Conservation (phyloP, 2,797 vertebrate species). For the Hippoglossus hippoglossus region DNA sequence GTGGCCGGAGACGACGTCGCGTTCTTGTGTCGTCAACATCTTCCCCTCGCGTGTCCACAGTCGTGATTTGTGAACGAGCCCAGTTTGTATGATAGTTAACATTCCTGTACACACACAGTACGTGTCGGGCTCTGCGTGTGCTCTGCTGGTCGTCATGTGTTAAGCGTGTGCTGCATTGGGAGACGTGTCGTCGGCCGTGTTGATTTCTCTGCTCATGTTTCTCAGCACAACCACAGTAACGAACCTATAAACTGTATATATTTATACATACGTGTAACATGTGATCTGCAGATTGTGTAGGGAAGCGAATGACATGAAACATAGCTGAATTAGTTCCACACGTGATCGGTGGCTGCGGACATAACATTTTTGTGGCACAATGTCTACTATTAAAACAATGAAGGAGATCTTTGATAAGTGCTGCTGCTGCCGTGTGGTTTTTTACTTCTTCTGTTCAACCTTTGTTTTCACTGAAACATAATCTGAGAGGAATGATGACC, state of each 20-base stretch:
- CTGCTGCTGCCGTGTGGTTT: conserved; percentile 74
- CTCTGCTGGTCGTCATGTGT: conserved; percentile 79
- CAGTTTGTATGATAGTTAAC: conserved; percentile 73
- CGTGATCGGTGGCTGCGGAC: conserved; percentile 94
- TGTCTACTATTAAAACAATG: conserved; percentile 92
- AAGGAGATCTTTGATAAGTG: conserved; percentile 98
- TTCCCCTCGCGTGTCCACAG: conserved; percentile 80
- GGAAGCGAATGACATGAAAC: conserved; percentile 80
- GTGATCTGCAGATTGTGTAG: conserved; percentile 89
- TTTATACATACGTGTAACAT: conserved; percentile 91
- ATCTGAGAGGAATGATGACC: conserved; percentile 1
- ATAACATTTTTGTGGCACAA: conserved; percentile 94
- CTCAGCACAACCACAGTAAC: conserved; percentile 84
- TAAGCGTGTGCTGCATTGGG: conserved; percentile 71
- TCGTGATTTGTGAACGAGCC: conserved; percentile 66
- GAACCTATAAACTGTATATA: conserved; percentile 77
- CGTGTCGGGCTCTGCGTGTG: conserved; percentile 25
- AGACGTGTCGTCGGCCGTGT: conserved; percentile 76
- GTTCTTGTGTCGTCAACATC: conserved; percentile 47
- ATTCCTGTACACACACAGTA: conserved; percentile 79
- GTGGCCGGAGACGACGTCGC: conserved; percentile 57
- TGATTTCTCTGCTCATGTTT: conserved; percentile 82
- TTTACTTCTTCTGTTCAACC: background rate
- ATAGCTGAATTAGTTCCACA: conserved; percentile 89
- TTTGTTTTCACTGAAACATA: background rate